These are phyloP conservation scores for Eueides isabella DNA, from an alignment of 1,140 invertebrate species.

Conservation along the genomic window DNA sequence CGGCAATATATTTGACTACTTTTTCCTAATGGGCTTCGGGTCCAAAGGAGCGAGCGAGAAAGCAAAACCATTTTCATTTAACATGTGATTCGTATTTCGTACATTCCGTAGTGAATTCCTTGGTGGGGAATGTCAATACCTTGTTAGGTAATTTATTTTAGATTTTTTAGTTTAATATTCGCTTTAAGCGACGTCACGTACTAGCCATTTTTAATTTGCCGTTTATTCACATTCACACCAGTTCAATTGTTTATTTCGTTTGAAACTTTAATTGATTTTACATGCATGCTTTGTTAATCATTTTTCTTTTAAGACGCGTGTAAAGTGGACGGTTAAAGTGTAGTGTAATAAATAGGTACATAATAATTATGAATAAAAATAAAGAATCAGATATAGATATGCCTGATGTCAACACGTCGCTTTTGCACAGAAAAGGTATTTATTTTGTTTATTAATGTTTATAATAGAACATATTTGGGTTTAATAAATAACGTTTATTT, in stretches of 20 bases:
- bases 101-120: slow-evolving; percentile 7
- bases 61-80: neutral
- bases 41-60: slow-evolving; percentile 6
- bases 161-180: neutral
- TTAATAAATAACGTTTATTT: neutral
- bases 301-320: neutral
- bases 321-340: neutral
- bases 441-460: neutral
- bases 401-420: slow-evolving; percentile 29
- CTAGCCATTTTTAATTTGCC: neutral
- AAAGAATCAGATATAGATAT: slow-evolving; percentile 1
- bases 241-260: neutral
- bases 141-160: neutral
- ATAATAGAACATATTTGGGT: too few relatives aligned
- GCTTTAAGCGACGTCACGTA: neutral
- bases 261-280: slow-evolving; percentile 32
- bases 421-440: slow-evolving; percentile 36
- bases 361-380: too few relatives aligned
- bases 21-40: neutral
- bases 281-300: slow-evolving; percentile 24
- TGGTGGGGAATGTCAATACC: slow-evolving; percentile 5
- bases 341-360: neutral
- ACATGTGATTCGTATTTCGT: slow-evolving; percentile 7
- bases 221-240: neutral
- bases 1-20: neutral